These are phyloP conservation scores for Tetranychus urticae DNA, from an alignment of 1,140 invertebrate species.

Conservation along the genomic window DNA sequence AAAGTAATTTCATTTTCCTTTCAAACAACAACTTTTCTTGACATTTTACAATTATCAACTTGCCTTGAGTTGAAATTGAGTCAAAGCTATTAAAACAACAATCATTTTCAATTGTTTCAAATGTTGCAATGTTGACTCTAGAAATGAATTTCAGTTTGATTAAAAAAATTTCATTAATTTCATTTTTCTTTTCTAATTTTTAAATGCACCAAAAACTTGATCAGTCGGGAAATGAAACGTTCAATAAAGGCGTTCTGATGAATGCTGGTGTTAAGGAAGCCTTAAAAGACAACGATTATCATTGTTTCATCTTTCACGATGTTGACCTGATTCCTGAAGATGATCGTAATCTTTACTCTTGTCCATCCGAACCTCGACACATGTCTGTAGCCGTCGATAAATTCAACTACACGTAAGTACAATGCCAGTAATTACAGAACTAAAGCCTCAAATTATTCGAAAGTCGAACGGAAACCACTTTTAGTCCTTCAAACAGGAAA, in stretches of 20 bases:
- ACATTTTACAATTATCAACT: no score
- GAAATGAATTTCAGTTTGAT: no score
- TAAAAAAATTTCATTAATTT: neutral
- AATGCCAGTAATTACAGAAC: neutral
- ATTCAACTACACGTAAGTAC: constrained; percentile 46
- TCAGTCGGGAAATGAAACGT: constrained; percentile 32
- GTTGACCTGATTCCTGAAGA: constrained; percentile 78
- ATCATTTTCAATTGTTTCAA: no score
- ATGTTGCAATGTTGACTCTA: no score
- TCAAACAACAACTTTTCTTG: no score
- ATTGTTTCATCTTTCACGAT: constrained; percentile 83
- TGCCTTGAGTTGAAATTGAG: no score
- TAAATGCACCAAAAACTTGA: no score
- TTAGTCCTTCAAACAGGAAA: no score
- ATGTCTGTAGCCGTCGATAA: constrained; percentile 84
- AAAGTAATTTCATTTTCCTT: no score
- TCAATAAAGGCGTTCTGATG: constrained; percentile 78
- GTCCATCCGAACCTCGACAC: constrained; percentile 65
- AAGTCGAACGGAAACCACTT: neutral
- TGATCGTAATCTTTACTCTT: constrained; percentile 69
- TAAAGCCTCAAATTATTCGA: neutral
- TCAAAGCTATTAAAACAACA: no score
- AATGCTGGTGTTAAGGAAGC: constrained; percentile 71
- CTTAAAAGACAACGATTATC: constrained; percentile 32
- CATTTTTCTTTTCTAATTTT: constrained; percentile 6